Conservation (phyloP, 64 coral and sea anemone genomes). For the Montipora efflorescens region DNA sequence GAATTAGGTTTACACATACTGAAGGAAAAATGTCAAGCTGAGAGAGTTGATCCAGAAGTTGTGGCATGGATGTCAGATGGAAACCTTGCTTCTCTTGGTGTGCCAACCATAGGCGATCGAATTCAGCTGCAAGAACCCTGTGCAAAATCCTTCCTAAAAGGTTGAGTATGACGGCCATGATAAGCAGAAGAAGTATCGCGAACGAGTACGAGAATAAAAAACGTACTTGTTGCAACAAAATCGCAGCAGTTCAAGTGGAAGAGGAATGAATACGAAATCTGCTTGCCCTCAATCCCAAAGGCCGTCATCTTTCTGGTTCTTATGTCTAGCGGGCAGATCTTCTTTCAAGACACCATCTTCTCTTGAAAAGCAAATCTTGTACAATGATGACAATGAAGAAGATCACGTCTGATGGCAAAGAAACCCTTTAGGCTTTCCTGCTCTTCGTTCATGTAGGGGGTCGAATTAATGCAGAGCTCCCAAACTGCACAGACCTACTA, state of each 20-base stretch:
- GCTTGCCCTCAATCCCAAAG: background rate
- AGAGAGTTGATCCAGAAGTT: slow-evolving; percentile 39
- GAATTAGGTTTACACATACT: slow-evolving; percentile 12
- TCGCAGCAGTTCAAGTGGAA: slow-evolving; percentile 34
- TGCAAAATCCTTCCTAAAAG: slow-evolving; percentile 24
- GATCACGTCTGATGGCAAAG: background rate
- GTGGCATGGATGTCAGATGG: slow-evolving; percentile 32
- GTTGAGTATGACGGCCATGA: background rate
- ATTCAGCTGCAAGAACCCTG: slow-evolving; percentile 16
- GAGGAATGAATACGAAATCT: slow-evolving; percentile 49
- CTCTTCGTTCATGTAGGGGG: background rate
- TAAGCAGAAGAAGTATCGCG: slow-evolving; percentile 22
- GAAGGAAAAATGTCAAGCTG: slow-evolving; percentile 32
- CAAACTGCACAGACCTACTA: slow-evolving; percentile 41
- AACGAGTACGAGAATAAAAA: slow-evolving; percentile 18
- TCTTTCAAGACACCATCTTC: background rate
- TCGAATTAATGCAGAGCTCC: background rate
- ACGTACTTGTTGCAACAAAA: slow-evolving; percentile 36
- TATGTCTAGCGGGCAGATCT: background rate
- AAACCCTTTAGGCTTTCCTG: background rate
- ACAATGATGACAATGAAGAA: background rate
- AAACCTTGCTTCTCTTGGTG: slow-evolving; percentile 51
- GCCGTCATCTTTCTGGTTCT: background rate
- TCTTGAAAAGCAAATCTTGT: background rate
- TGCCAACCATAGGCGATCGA: slow-evolving; percentile 42